Evolutionary conservation across 2,797 vertebrate species (phyloP).

Genomic region (Anguilla megastoma): DNA sequence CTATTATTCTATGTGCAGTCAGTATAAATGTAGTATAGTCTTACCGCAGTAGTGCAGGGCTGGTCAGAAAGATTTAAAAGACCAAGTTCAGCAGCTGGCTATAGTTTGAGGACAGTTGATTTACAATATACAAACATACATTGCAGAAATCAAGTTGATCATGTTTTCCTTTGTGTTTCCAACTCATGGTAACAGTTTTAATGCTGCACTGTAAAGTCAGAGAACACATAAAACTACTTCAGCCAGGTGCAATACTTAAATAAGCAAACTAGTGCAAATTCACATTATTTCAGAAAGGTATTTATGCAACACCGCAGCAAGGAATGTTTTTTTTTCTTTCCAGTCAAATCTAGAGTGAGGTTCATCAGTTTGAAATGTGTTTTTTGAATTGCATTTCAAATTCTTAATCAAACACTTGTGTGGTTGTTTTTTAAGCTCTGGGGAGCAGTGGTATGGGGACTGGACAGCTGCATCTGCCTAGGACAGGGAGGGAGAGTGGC

Average conservation of each 20-base stretch:
- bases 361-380: background rate
- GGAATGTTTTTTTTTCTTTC: background rate
- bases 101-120: background rate
- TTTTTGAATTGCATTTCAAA: background rate
- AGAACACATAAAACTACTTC: too few relatives aligned
- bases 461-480: conserved; percentile 43
- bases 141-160: background rate
- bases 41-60: background rate
- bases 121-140: background rate
- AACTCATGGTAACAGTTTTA: background rate
- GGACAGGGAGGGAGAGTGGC: conserved; percentile 42
- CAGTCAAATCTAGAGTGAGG: background rate
- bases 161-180: background rate
- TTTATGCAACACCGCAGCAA: background rate
- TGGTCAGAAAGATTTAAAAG: background rate
- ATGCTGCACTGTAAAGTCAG: background rate
- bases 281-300: background rate
- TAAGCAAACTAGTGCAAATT: background rate
- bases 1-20: too few relatives aligned
- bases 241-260: too few relatives aligned
- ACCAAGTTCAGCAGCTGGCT: background rate
- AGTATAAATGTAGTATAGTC: background rate
- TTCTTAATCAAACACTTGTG: background rate
- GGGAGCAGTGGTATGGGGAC: background rate
- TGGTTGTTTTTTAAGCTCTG: background rate